Evolutionary conservation across 2,113 vertebrate genomes (phyloP), one percentile per base, ranked within the genome.

Genomic region (Ursus arctos): DNA sequence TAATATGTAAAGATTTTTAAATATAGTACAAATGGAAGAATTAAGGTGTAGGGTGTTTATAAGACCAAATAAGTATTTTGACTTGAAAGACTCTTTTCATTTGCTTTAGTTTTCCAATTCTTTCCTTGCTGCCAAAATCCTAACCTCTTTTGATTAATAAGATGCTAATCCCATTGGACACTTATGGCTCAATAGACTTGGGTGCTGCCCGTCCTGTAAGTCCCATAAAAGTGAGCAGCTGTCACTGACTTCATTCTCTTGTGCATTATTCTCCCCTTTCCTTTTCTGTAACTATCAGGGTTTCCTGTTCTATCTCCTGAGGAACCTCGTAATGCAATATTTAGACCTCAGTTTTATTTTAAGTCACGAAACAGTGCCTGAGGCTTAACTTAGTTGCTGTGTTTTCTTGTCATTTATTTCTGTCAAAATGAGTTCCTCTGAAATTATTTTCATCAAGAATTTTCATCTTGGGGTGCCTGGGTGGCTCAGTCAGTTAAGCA

Each of bases 361-460:
- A 87, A 92, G 61, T 93, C 65, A 82, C 18, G 77, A 82, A 94
- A 89, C n/a, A 57, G 1, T 55, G 24, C 59, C 71, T 31, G 21
- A 83, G 59, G 59, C 43, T 91, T 82, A 86, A 82, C 43, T 84
- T 74, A 86, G 63, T 81, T 53, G 40, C 28, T 80, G 11, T 53
- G 92, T 96, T 87, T 43, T 51, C 14, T 82, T 84, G 13, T 91
- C 40, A 79, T 76, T 84, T 95, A 94, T 90, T 74, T 81, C 86
- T 96, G 59, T 31, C 72, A 81, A 92, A 91, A 89, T 59, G 47
- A 96, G 9, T 7, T 74, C 14, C 6, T 89, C 28, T 89, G 67
- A 81, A 96, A 91, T 93, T 81, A 76, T 95, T 96, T 97, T 93
- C 80, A 40, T 49, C 55, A 88, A 83, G 26, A 96, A 67, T 90